phyloP scores from a whole-genome alignment of 2,888 invertebrate genomes.

The Zootermopsis nevadensis region DNA sequence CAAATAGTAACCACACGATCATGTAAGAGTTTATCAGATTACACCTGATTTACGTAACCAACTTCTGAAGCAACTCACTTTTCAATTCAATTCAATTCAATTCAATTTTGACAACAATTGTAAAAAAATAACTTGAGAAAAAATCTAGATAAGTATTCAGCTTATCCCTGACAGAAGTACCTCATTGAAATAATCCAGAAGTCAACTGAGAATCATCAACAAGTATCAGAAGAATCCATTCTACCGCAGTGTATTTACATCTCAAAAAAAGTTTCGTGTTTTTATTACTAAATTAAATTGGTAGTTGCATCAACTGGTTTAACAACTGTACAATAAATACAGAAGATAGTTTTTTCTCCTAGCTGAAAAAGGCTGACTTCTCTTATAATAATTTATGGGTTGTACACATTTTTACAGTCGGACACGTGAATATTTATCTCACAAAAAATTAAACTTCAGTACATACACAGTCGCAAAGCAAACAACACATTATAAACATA shows the following conservation, averaged over 20 bases:
- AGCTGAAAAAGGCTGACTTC: background rate
- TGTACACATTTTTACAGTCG: background rate
- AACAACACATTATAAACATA: background rate
- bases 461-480: background rate
- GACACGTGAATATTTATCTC: background rate
- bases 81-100: too few species aligned
- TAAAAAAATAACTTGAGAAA: too few species aligned
- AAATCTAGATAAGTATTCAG: too few species aligned
- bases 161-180: background rate
- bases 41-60: too few species aligned
- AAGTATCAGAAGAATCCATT: background rate
- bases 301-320: background rate
- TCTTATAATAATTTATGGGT: background rate
- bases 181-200: background rate
- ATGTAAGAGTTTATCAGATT: too few species aligned
- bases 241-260: background rate
- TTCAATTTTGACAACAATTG: too few species aligned
- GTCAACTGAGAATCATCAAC: background rate
- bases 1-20: too few species aligned
- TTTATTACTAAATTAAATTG: background rate
- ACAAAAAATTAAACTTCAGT: background rate
- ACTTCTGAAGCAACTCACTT: too few species aligned
- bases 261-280: background rate
- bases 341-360: constrained; percentile 2
- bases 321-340: constrained; percentile 37